Percentiles rank a stretch among this genome's conserved stretches.
Conservation (phyloP, 2,888 invertebrate species). For the Caradrina kadenii region DNA sequence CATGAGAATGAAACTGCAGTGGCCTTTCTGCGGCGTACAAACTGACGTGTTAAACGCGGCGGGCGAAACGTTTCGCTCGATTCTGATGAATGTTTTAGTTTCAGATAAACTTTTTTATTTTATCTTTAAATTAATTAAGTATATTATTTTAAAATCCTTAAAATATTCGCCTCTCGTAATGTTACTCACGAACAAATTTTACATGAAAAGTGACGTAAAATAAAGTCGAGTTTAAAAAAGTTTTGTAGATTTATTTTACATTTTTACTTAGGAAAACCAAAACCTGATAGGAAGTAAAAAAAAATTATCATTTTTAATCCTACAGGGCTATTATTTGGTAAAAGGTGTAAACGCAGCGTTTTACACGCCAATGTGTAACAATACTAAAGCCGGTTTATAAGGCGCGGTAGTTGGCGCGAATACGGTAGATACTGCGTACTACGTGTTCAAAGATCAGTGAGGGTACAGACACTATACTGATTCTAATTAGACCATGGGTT, state of each 20-base stretch:
- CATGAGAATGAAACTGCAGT: conserved; percentile 52
- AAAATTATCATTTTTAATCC: too few species aligned
- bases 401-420: conserved; percentile 69
- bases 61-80: conserved; percentile 30
- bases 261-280: too few species aligned
- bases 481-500: background rate
- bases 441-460: conserved; percentile 37
- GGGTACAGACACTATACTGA: background rate
- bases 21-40: background rate
- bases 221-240: too few species aligned
- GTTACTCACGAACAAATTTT: too few species aligned
- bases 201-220: too few species aligned
- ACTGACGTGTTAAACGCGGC: conserved; percentile 51
- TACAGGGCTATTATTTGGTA: background rate
- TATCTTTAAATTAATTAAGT: too few species aligned
- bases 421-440: conserved; percentile 61
- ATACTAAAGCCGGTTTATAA: conserved; percentile 46
- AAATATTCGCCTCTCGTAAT: too few species aligned
- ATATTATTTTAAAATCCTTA: too few species aligned
- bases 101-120: too few species aligned
- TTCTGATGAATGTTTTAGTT: background rate
- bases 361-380: conserved; percentile 28
- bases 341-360: conserved; percentile 50
- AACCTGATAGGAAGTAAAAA: too few species aligned
- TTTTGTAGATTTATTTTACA: too few species aligned